Evolutionary conservation across 2,113 vertebrate genomes (phyloP), one percentile per base, ranked within the genome.

Genomic region (Paraplagusia blochii): DNA sequence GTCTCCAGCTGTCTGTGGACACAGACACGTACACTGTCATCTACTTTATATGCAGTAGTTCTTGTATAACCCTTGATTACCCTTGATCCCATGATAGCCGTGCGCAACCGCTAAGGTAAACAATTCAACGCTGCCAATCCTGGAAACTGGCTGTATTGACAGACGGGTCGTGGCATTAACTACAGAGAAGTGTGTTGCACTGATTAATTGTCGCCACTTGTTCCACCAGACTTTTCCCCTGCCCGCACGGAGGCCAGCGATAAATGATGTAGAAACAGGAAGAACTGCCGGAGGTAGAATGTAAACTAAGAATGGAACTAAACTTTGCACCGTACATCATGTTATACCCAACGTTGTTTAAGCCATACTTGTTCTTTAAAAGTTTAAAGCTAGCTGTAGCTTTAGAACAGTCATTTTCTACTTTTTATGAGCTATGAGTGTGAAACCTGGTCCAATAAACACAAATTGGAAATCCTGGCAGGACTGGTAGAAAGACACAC

Each of bases 111-210:
- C 35, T 58, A 11, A 47, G 53, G 54, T 43, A 56, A 54, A 48
- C 43, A 12, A 34, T 46, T 50, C 47, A 22, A 48, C 45, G 49
- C 42, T 60, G 59, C 57, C 15, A 57, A 47, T 1, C 10, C 3
- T 53, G 53, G 38, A 52, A 58, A 35, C 56, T 44, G 67, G 17
- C 18, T 9, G 33, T 44, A 70, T 76, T 43, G 66, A 76, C 55
- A 44, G 35, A 29, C 11, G 1, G 40, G 52, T 48, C 44, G 44
- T 19, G 63, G 44, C 57, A 54, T 39, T 57, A 58, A 19, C 58
- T 17, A 45, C 55, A 50, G 36, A 53, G 49, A 51, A 56, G 46
- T 14, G 29, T 59, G 48, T 51, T 10, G 47, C 14, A 54, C 44
- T 34, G 65, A 62, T 35, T 11, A 19, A 56, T 17, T 44, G 13